Evolutionary conservation across 2,888 invertebrate genomes (phyloP), one percentile per base, ranked within the genome.

Genomic region (Oligia strigilis): DNA sequence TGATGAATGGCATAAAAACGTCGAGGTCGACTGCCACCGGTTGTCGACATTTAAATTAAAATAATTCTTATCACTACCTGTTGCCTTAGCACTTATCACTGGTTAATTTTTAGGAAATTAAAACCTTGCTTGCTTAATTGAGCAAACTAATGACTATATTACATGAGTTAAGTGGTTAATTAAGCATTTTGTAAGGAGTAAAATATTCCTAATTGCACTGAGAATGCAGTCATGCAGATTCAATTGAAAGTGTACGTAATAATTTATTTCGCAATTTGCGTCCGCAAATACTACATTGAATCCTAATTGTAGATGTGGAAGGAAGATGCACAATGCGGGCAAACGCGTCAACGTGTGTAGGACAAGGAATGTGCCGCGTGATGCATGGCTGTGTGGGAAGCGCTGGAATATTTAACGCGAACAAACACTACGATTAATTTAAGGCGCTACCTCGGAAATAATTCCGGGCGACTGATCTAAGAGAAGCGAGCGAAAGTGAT

Each of bases 1-100:
- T 83, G 72, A 88, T 77, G 66, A 78, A 77, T 76, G 82, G 49
- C 40, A 81, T 77, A 85, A 90, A 87, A 88, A 89, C 86, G 49
- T 17, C 79, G 82, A 90, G 90, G 90, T 79, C 86, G 77, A 43
- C 72, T 74, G 73, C 81, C 74, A 69, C 80, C 60, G 69, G 19
- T 65, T 72, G 77, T 73, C 76, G 55, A 81, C 62, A 82, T 78
- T n/a, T n/a, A n/a, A n/a, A n/a, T n/a, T n/a, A n/a, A n/a, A n/a
- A n/a, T 85, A 71, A 77, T 62, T 75, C 70, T 67, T 80, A 66
- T 75, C 64, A 75, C 75, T 77, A 72, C 77, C 79, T 81, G 85
- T 77, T 85, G 75, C 78, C 80, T 77, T 76, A 65, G 40, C 70
- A 75, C 58, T 69, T 80, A 80, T 64, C 36, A 86, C 43, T 76